These are phyloP conservation scores for Tachycineta bicolor DNA, from an alignment of 2,113 vertebrate genomes.

Conservation along the genomic window DNA sequence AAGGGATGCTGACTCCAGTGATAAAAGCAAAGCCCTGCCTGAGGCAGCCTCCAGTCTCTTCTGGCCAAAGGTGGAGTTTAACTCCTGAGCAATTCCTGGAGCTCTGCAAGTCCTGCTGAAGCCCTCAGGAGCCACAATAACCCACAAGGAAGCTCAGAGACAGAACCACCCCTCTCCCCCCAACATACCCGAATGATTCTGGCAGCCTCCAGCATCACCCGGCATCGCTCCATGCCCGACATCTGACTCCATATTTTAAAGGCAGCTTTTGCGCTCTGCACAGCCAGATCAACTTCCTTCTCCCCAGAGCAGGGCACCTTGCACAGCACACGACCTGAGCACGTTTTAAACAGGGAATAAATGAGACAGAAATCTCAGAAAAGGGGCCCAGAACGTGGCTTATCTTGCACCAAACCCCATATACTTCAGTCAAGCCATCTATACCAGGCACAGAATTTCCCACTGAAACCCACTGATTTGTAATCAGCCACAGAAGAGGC, in stretches of 20 bases:
- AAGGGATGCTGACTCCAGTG: fast-evolving
- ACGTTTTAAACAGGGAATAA: background rate
- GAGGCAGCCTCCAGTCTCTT: background rate
- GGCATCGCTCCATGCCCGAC: slow-evolving; percentile 87
- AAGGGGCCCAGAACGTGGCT: fast-evolving
- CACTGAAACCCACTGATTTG: background rate
- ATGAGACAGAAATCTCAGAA: background rate
- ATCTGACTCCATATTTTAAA: slow-evolving; percentile 87
- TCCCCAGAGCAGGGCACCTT: slow-evolving; percentile 85
- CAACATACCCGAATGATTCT: slow-evolving; percentile 88
- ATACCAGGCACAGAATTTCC: background rate
- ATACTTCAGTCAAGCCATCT: background rate
- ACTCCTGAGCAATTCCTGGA: background rate
- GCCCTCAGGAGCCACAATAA: background rate
- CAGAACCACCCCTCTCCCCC: background rate
- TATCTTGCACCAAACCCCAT: background rate
- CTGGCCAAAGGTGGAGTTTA: background rate
- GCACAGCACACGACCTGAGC: slow-evolving; percentile 85
- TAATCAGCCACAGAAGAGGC: background rate
- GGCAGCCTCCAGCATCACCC: slow-evolving; percentile 90
- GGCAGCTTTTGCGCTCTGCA: slow-evolving; percentile 86
- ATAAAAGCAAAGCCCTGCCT: background rate
- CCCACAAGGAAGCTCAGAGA: background rate
- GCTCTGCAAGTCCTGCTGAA: background rate
- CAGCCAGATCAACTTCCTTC: slow-evolving; percentile 87